Evolutionary conservation across 2,113 vertebrate species (phyloP).

Genomic region (Solea senegalensis): DNA sequence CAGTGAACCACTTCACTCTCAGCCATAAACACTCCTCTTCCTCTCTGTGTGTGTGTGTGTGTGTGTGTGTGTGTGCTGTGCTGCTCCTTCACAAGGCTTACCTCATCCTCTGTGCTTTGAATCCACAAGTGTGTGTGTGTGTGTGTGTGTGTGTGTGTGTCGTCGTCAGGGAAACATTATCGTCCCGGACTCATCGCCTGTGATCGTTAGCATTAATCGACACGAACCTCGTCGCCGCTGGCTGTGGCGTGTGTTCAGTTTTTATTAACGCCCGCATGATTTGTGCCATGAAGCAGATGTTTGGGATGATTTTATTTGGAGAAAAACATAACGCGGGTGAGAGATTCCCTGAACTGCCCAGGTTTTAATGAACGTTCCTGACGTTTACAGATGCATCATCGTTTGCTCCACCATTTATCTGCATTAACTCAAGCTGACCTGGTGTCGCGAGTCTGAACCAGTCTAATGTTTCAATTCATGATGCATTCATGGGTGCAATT

Average conservation of each 20-base stretch:
- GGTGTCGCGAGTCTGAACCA: too few species aligned
- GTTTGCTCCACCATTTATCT: too few species aligned
- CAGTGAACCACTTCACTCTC: slow-evolving; percentile 9
- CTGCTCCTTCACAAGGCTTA: slow-evolving; percentile 39
- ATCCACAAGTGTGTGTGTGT: slow-evolving; percentile 31
- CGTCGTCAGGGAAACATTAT: neutral
- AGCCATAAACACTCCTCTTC: neutral
- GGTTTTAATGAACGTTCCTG: slow-evolving; percentile 26
- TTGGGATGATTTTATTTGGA: slow-evolving; percentile 8
- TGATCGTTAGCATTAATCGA: slow-evolving; percentile 10
- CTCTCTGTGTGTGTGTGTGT: neutral
- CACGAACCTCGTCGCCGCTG: too few species aligned
- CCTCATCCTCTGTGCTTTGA: slow-evolving; percentile 60
- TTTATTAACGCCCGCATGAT: slow-evolving; percentile 30
- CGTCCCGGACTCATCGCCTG: slow-evolving; percentile 4
- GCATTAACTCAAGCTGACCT: too few species aligned
- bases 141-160: too few species aligned
- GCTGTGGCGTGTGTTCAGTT: neutral
- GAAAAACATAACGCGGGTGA: slow-evolving; percentile 41
- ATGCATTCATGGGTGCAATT: too few species aligned
- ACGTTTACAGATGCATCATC: slow-evolving; percentile 26
- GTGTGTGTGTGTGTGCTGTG: slow-evolving; percentile 15
- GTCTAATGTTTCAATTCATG: too few species aligned
- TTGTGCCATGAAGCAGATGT: slow-evolving; percentile 28
- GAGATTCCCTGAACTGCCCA: slow-evolving; percentile 21